Conservation (phyloP, 2,113 vertebrate species). For the Silurus meridionalis region DNA sequence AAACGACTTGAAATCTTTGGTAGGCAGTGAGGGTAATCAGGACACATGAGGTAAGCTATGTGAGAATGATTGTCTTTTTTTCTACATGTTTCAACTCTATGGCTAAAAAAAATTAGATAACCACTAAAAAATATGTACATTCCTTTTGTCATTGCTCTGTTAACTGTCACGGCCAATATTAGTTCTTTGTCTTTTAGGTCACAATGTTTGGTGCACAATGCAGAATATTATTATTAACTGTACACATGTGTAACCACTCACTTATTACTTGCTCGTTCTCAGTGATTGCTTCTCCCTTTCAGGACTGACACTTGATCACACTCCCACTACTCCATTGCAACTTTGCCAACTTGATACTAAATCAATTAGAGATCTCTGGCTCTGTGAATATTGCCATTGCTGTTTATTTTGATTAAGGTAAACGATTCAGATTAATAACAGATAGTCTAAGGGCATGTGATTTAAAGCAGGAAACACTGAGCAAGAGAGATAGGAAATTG, state of each 20-base stretch:
- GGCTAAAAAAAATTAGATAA: neutral
- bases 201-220: neutral
- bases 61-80: neutral
- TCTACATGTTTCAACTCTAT: too few relatives aligned
- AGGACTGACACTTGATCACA: neutral
- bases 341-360: slow-evolving; percentile 37
- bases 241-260: neutral
- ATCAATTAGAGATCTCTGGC: slow-evolving; percentile 62
- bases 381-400: slow-evolving; percentile 63
- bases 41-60: neutral
- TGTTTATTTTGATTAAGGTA: slow-evolving; percentile 46
- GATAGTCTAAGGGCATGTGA: slow-evolving; percentile 11
- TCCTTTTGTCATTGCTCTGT: neutral
- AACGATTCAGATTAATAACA: slow-evolving; percentile 32
- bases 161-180: neutral
- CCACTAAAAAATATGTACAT: neutral
- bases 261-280: neutral
- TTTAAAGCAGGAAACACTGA: slow-evolving; percentile 11
- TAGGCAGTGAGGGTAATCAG: neutral
- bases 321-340: neutral
- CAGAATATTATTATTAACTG: neutral
- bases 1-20: neutral
- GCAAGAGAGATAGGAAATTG: neutral
- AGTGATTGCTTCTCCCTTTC: neutral
- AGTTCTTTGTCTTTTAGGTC: neutral